These are phyloP conservation scores for Ciconia maguari DNA, from an alignment of 2,113 vertebrate species.

Conservation along the genomic window DNA sequence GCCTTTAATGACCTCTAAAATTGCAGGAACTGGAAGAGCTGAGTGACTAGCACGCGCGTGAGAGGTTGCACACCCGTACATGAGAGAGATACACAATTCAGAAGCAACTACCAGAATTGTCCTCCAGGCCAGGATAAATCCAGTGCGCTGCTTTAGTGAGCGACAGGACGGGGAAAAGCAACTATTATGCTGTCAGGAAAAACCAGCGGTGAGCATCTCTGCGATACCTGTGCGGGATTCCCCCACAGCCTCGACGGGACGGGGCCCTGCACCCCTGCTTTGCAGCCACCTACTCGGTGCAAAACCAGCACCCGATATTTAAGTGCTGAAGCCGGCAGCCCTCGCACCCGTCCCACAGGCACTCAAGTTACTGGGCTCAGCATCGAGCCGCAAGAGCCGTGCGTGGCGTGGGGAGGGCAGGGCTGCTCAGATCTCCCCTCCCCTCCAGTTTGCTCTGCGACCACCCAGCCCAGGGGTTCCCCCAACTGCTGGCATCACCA, in stretches of 20 bases:
- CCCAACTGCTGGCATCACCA: fast-evolving
- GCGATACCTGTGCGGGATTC: not conserved
- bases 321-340: not conserved
- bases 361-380: not conserved
- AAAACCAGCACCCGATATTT: not conserved
- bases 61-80: not conserved
- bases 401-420: fast-evolving
- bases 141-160: not conserved
- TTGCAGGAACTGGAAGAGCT: not conserved
- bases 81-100: not conserved
- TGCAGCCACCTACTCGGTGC: not conserved
- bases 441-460: not conserved
- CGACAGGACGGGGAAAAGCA: not conserved
- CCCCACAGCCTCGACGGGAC: fast-evolving
- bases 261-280: not conserved
- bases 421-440: not conserved
- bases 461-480: not conserved
- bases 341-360: not conserved
- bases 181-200: not conserved
- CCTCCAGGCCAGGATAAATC: not conserved
- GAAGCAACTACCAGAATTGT: not conserved
- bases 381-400: fast-evolving
- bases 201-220: not conserved
- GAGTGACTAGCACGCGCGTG: fast-evolving
- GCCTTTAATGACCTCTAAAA: not conserved